Evolutionary conservation across 2,888 invertebrate genomes (phyloP), one percentile per base, ranked within the genome.

Genomic region (Scaptomyza cyrtandrae): DNA sequence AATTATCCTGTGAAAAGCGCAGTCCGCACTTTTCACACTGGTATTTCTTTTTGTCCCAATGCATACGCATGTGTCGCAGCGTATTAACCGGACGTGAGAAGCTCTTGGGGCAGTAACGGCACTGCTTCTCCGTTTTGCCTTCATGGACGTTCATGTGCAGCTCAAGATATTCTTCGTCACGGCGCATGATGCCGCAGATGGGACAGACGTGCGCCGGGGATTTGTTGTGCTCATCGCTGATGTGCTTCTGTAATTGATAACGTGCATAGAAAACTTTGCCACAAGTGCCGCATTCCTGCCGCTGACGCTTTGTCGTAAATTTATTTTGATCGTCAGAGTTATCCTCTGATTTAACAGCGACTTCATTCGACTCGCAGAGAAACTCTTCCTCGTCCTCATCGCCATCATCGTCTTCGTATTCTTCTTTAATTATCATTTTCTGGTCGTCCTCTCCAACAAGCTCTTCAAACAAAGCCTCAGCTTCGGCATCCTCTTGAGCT

Each of bases 11-110:
- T 0, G 91, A 91, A 67, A 91, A 91, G 1, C 92, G 83, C 50
- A 90, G 63, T 0, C 91, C 91, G 44, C 91, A 91, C 63, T 91
- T 91, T 67, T 91, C 91, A 39, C 91, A 91, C 62, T 91, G 91
- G 48, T 89, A 91, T 54, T 91, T 91, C 41, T 91, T 91, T 54
- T 91, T 91, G 60, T 91, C 90, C 91, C 91, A 91, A 58, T 91
- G 91, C 68, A 88, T 80, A 3, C 91, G 89, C 91, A 91, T 91
- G 55, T 91, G 91, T 0, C 91, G 86, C 33, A 91, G 64, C 0
- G 91, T 91, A 45, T 92, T 91, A 0, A 91, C 89, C 0, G 90
- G 90, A 0, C 91, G 79, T 0, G 90, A 88, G 63, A 90, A 91
- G 7, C 84, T 84, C 64, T 92, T 91, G 1, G 89, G 86, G 5